Base-by-base conservation (phyloP, 2,113 vertebrate genomes). In the Chinchilla lanigera region DNA sequence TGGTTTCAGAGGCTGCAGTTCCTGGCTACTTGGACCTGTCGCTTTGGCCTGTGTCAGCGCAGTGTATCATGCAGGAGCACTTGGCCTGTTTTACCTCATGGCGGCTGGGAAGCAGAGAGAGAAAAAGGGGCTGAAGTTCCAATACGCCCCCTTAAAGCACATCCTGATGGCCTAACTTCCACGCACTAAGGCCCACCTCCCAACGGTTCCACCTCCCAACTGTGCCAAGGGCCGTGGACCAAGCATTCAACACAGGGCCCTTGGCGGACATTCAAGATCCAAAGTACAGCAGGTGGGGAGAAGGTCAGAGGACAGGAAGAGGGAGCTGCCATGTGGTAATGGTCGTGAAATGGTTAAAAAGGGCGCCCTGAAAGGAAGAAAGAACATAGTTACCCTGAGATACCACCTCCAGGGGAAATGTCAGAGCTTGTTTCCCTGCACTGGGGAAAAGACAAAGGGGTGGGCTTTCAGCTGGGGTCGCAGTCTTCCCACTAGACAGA, bases 271-370 rank as follows among this genome's bases (percentile, higher is more conserved):
- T 58, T 89, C 11, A 52, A 41, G 10, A 60, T 38, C 52, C 24
- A 60, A 71, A 63, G 33, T 33, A 28, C 11, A 63, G 73, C 60
- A 81, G 63, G 3, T 61, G 75, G 88, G 3, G 69, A 85, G 58
- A 69, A 0, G 7, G 41, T 6, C 19, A 38, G 69, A 89, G 80
- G 38, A 61, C 71, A 83, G 8, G 54, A 73, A 4, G 14, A 50
- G 0, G 7, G 44, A 58, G 54, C 50, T 1, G 0, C 14, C 69
- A 9, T 20, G 0, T n/a, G 67, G 54, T 17, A n/a, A 22, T 61
- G 69, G 47, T 11, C 5, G 16, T 85, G 41, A 47, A 26, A 50
- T 13, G 54, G 35, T 54, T 67, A 35, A 50, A 87, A 80, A 69
- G 60, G 67, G 61, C 2, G 8, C 19, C 58, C 65, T 44, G 35